These are phyloP conservation scores for Aythya baeri DNA, from an alignment of 2,113 vertebrate species.

Conservation along the genomic window DNA sequence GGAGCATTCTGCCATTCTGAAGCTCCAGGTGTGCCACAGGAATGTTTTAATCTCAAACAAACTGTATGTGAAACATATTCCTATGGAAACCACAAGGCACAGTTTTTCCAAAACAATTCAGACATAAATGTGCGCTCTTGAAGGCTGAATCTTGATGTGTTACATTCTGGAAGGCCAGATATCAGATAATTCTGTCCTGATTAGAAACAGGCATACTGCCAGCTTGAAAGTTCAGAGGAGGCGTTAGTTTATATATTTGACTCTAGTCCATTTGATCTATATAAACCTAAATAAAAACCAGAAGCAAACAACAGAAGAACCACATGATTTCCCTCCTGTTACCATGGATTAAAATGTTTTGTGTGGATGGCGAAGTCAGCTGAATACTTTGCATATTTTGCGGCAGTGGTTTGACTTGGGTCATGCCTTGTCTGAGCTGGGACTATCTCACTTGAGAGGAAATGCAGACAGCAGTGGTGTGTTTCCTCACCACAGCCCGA, in stretches of 20 bases:
- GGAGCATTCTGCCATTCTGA: not conserved
- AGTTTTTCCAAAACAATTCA: not conserved
- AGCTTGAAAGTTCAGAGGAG: not conserved
- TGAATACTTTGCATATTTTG: not conserved
- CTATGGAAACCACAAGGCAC: not conserved
- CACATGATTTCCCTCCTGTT: not conserved
- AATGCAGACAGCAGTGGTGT: fast-evolving
- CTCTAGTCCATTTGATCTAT: not conserved
- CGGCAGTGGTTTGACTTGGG: not conserved
- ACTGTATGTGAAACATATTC: not conserved
- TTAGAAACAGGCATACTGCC: not conserved
- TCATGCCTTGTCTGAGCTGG: not conserved
- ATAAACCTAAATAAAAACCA: not conserved
- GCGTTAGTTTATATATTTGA: not conserved
- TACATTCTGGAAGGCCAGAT: not conserved
- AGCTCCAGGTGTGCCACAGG: not conserved
- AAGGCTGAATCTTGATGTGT: not conserved
- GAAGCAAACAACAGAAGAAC: not conserved
- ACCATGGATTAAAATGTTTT: not conserved
- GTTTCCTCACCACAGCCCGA: not conserved
- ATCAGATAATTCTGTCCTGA: not conserved
- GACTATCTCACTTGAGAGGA: not conserved
- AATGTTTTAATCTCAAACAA: not conserved
- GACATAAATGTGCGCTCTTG: not conserved
- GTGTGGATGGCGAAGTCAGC: not conserved